Conservation (phyloP, 2,797 vertebrate species). For the Rhadinocentrus ornatus region DNA sequence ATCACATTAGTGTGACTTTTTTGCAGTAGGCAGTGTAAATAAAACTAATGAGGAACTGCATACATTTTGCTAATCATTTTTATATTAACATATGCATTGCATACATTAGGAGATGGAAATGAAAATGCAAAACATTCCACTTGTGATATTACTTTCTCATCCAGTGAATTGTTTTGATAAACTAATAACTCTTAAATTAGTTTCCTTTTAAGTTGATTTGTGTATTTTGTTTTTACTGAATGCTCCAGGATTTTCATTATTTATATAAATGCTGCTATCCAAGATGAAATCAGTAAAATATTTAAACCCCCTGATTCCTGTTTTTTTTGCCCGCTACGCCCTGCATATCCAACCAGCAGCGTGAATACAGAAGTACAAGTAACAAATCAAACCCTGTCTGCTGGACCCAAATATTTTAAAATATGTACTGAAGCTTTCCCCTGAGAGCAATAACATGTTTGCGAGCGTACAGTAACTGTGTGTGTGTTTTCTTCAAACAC, state of each 20-base stretch:
- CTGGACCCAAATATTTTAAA: conserved; percentile 31
- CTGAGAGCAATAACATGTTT: conserved; percentile 29
- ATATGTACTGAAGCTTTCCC: conserved; percentile 12
- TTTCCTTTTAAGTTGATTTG: neutral
- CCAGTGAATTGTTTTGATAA: neutral
- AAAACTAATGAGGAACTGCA: neutral
- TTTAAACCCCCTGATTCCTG: neutral
- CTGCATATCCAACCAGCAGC: conserved; percentile 26
- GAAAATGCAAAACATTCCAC: neutral
- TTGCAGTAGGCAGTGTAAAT: neutral
- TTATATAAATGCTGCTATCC: conserved; percentile 8
- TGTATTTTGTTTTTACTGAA: conserved; percentile 3
- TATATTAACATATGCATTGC: neutral
- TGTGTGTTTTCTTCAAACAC: conserved; percentile 20
- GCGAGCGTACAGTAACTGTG: conserved; percentile 4
- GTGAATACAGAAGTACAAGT: neutral
- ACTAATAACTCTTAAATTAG: neutral
- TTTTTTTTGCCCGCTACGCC: neutral
- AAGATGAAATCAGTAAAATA: conserved; percentile 13
- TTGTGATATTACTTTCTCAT: neutral
- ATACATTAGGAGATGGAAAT: neutral
- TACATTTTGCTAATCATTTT: neutral
- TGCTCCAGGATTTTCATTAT: neutral
- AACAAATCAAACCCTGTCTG: conserved; percentile 28
- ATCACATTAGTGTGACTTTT: neutral